Base-by-base conservation (phyloP, 1,140 invertebrate species). In the Liolophura sinensis region DNA sequence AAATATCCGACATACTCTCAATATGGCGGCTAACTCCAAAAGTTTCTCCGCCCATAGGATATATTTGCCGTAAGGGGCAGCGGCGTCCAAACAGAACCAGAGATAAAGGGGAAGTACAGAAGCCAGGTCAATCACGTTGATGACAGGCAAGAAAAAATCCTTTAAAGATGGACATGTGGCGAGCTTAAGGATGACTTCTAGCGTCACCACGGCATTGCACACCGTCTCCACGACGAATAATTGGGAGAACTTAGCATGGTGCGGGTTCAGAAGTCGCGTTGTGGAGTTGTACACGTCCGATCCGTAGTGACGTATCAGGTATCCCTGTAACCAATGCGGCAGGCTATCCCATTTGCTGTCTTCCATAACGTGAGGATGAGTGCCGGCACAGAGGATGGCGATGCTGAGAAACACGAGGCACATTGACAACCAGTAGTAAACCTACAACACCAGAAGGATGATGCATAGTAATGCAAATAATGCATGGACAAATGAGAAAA, bases 1-100 rank as follows among this genome's bases (percentile, higher is more conserved):
- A 80, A 99, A 90, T 81, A 99, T 98, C 83, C 97, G 90, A 79
- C 98, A 89, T 81, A 99, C 97, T 83, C 97, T 90, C 92, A 99
- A 97, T 84, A 99, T 98, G 83, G 97, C 91, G 88, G 99, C 97
- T 80, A 99, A 95, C 22, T 78, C 73, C 52, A 82, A 78, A 65
- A 82, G 77, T 58, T 81, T 79, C 60, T 80, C 75, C 47, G 80
- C 73, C 54, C 72, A 68, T 50, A 76, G 65, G 16, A 73, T 72
- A 27, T 73, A 65, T 4, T 67, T 60, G 24, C 71, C 67, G 18
- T 65, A 59, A 1, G 79, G 78, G 57, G 74, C 67, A 15, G 78
- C 64, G 18, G 67, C 40, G 7, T 77, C 66, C 25, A 81, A 67
- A 7, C 78, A 58, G 22, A 80, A 68, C 65, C 77, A 73, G 12